Conservation (phyloP, 2,888 invertebrate species). For the Tenthredo notha region DNA sequence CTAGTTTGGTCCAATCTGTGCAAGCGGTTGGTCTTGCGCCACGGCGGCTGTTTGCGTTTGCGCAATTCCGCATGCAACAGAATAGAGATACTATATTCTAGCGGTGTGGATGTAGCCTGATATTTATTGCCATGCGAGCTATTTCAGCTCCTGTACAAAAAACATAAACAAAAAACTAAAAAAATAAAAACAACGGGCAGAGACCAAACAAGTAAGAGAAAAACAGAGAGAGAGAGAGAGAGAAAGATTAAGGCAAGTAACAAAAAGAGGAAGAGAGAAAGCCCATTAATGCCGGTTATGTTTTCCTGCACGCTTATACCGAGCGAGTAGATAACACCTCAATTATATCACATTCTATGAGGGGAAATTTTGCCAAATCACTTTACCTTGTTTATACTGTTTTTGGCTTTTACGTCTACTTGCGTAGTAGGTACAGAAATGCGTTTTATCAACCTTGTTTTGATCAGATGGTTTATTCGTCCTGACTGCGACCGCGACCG, state of each 20-base stretch:
- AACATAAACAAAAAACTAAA: neutral
- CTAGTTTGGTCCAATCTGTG: slow-evolving; percentile 3
- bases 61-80: neutral
- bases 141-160: neutral
- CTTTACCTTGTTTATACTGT: neutral
- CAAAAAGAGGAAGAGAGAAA: neutral
- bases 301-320: slow-evolving; percentile 8
- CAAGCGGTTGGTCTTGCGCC: neutral
- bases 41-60: neutral
- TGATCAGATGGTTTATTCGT: neutral
- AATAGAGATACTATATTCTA: neutral
- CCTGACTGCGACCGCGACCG: neutral
- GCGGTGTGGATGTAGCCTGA: neutral
- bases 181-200: neutral
- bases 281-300: neutral
- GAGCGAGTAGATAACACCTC: slow-evolving; percentile 12
- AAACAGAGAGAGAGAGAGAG: neutral
- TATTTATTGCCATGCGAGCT: slow-evolving; percentile 26
- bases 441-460: neutral
- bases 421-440: neutral
- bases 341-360: neutral
- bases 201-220: neutral
- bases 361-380: neutral
- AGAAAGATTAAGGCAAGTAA: neutral
- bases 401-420: neutral